phyloP scores from a whole-genome alignment of 2,888 invertebrate genomes.

The Tipula helvola region DNA sequence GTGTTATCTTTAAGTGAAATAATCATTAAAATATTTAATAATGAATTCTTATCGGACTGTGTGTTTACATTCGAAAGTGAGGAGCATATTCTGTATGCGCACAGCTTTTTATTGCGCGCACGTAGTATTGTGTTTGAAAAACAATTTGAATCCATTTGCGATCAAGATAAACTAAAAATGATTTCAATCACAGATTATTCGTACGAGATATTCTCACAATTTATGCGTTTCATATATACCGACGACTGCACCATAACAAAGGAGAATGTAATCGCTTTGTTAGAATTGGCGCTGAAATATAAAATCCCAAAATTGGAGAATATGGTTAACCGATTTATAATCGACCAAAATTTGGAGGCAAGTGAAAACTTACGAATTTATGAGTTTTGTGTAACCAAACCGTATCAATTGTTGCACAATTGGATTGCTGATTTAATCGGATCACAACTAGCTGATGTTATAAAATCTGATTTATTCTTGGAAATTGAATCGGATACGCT shows the following conservation, averaged over 20 bases:
- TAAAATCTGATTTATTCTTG: neutral
- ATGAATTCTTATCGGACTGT: neutral
- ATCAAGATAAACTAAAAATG: neutral
- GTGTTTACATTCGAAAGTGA: neutral
- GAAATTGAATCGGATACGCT: neutral
- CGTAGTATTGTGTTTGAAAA: neutral
- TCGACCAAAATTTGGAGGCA: neutral
- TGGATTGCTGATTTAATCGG: neutral
- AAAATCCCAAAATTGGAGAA: neutral
- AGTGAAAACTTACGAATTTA: neutral
- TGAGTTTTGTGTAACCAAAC: neutral
- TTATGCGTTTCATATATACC: neutral
- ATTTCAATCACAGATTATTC: neutral
- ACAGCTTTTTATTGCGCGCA: neutral
- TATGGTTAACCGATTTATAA: neutral
- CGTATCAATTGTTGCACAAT: neutral
- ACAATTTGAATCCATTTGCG: neutral
- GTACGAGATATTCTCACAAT: neutral
- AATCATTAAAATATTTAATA: neutral
- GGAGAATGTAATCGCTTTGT: neutral
- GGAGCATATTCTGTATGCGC: neutral
- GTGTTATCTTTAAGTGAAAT: neutral
- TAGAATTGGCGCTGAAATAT: neutral
- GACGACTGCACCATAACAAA: neutral
- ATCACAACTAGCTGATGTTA: neutral